Conservation (phyloP, 2,797 vertebrate species). For the Peromyscus attwateri region DNA sequence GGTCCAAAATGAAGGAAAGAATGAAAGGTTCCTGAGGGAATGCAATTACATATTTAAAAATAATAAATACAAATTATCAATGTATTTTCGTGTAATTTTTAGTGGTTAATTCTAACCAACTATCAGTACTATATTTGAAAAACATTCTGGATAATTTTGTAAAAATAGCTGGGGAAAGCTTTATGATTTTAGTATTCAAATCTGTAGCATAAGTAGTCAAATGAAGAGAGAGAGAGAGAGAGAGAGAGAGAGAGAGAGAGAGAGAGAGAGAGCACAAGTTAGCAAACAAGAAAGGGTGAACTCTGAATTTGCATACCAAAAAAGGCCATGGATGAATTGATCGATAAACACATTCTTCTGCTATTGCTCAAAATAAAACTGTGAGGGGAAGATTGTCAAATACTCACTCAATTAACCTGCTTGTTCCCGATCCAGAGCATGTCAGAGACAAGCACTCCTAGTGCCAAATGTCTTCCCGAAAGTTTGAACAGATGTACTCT, state of each 20-base stretch:
- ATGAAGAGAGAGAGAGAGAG: neutral
- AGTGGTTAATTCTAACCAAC: neutral
- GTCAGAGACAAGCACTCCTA: neutral
- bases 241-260: neutral
- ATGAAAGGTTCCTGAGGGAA: neutral
- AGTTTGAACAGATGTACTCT: constrained; percentile 32
- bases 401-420: constrained; percentile 50
- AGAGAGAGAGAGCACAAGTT: neutral
- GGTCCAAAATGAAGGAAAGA: neutral
- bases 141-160: neutral
- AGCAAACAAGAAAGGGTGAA: neutral
- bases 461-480: constrained; percentile 56
- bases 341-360: neutral
- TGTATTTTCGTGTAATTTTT: neutral
- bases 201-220: neutral
- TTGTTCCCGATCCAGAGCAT: neutral
- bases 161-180: neutral
- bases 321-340: neutral
- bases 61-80: neutral
- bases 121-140: neutral
- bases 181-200: neutral
- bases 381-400: neutral
- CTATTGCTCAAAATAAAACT: neutral
- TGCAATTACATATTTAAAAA: neutral
- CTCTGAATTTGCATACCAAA: neutral